Evolutionary conservation across 2,797 vertebrate genomes (phyloP).

Genomic region (Spinus pinus): DNA sequence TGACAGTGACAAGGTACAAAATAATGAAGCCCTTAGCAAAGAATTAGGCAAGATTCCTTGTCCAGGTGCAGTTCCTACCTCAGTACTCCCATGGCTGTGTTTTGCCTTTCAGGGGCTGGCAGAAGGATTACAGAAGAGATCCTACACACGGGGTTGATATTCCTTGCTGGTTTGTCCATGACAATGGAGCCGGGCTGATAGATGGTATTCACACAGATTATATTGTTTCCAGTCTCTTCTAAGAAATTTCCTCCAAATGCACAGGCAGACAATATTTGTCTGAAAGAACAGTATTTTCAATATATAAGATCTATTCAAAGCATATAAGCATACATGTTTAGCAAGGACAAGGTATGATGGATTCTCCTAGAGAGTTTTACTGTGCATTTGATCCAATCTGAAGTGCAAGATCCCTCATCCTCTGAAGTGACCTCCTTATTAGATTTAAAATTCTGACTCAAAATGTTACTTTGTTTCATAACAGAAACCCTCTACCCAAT

Average conservation of each 20-base stretch:
- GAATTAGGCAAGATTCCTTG: neutral
- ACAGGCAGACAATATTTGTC: neutral
- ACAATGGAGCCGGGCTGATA: constrained; percentile 84
- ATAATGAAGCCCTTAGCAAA: neutral
- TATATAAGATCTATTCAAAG: neutral
- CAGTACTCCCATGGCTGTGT: neutral
- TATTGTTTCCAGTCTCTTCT: constrained; percentile 76
- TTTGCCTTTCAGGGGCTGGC: constrained; percentile 79
- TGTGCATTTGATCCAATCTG: neutral
- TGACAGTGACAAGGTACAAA: constrained; percentile 87
- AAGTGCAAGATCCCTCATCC: neutral
- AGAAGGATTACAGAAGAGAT: constrained; percentile 84
- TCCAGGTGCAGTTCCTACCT: neutral
- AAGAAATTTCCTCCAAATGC: neutral
- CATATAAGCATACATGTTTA: neutral
- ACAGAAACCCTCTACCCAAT: neutral
- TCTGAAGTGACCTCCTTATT: neutral
- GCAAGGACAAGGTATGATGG: neutral
- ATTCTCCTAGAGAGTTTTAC: neutral
- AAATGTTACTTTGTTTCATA: neutral
- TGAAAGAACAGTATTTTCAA: neutral
- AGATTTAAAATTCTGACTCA: neutral
- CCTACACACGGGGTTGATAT: constrained; percentile 67
- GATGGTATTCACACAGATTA: constrained; percentile 85
- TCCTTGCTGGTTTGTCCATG: constrained; percentile 88